phyloP scores from a whole-genome alignment of 2,888 invertebrate species.

The Timema podura region DNA sequence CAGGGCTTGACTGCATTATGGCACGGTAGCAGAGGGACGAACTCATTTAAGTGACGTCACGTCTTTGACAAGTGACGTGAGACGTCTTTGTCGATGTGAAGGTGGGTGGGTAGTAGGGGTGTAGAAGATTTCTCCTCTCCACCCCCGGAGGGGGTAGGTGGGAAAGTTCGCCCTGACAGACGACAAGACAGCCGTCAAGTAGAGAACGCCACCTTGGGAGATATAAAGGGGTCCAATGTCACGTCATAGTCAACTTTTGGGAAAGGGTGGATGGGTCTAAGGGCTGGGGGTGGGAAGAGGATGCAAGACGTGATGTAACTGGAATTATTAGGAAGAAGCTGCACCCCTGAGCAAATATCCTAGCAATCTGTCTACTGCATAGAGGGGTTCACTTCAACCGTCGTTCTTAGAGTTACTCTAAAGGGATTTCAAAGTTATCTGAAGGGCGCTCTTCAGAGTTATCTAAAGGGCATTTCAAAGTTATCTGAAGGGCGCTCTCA shows the following conservation, averaged over 20 bases:
- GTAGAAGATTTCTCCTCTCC: not conserved
- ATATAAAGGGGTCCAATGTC: not conserved
- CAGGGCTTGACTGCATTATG: not conserved
- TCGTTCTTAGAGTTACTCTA: too few relatives aligned
- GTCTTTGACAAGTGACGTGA: slow-evolving; percentile 15
- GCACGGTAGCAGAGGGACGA: not conserved
- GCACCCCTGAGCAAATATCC: too few relatives aligned
- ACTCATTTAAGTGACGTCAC: slow-evolving; percentile 16
- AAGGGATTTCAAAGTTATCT: too few relatives aligned
- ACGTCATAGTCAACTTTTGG: not conserved
- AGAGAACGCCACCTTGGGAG: not conserved
- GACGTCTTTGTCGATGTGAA: not conserved
- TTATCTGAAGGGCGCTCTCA: too few relatives aligned
- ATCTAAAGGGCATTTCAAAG: too few relatives aligned
- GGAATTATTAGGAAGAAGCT: too few relatives aligned
- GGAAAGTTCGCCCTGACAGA: slow-evolving; percentile 8
- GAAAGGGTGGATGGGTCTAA: not conserved
- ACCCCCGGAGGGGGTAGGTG: not conserved
- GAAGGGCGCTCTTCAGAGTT: too few relatives aligned
- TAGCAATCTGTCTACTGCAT: too few relatives aligned
- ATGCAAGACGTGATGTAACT: slow-evolving; percentile 9
- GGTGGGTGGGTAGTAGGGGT: not conserved
- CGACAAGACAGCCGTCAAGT: slow-evolving; percentile 10
- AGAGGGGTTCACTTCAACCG: too few relatives aligned
- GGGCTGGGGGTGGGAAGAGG: not conserved